A percentile compares a stretch with the other conserved stretches of the same genome.
phyloP scores from a whole-genome alignment of 2,113 vertebrate species.

The Chaenocephalus aceratus region DNA sequence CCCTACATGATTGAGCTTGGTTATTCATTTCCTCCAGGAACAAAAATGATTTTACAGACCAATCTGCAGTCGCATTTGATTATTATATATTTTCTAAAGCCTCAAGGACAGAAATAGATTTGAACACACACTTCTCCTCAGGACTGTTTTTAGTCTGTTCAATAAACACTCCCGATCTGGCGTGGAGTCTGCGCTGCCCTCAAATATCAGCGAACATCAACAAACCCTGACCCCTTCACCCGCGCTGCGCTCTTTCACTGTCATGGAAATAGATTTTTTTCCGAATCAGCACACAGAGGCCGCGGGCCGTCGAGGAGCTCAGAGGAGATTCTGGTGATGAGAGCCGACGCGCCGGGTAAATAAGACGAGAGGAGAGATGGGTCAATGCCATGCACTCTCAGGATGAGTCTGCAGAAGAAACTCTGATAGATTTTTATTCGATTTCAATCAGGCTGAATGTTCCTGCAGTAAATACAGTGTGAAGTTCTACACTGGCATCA shows the following conservation, averaged over 20 bases:
- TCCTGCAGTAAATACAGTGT: too few species aligned
- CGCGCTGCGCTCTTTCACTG: slow-evolving; percentile 50
- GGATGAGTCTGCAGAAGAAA: not conserved
- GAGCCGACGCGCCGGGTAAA: slow-evolving; percentile 66
- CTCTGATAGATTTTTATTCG: too few species aligned
- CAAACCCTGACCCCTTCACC: slow-evolving; percentile 9
- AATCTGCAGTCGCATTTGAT: too few species aligned
- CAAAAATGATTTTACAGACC: too few species aligned
- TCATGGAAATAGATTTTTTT: slow-evolving; percentile 49
- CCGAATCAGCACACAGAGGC: slow-evolving; percentile 55
- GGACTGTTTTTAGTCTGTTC: slow-evolving; percentile 18
- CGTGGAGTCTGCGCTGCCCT: slow-evolving; percentile 19
- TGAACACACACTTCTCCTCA: slow-evolving; percentile 19
- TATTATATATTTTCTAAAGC: too few species aligned
- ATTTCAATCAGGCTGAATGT: too few species aligned
- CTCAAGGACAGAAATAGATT: too few species aligned
- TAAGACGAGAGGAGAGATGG: slow-evolving; percentile 45
- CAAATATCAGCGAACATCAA: slow-evolving; percentile 48
- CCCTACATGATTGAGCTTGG: too few species aligned
- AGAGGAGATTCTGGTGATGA: slow-evolving; percentile 60
- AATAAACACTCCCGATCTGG: not conserved
- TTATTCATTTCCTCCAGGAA: too few species aligned
- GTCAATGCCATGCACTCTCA: slow-evolving; percentile 9
- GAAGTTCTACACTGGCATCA: too few species aligned
- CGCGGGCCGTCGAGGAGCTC: slow-evolving; percentile 44